Evolutionary conservation across 2,888 invertebrate genomes (phyloP).

Genomic region (Stramonita haemastoma): DNA sequence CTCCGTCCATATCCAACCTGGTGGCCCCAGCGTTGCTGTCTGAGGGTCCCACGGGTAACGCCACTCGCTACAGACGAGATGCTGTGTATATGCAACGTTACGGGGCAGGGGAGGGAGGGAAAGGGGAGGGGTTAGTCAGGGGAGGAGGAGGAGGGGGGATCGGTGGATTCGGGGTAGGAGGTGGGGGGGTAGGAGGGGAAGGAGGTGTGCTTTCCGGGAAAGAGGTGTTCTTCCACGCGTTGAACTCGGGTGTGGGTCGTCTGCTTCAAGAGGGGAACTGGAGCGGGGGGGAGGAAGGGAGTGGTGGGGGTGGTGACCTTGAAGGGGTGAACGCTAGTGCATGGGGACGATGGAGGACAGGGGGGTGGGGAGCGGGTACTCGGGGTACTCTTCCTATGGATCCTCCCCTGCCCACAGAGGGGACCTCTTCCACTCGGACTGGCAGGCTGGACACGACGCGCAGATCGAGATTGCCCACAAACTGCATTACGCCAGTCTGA

Average conservation of each 20-base stretch:
- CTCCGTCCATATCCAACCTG: constrained; percentile 40
- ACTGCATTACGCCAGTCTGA: constrained; percentile 55
- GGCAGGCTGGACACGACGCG: constrained; percentile 34
- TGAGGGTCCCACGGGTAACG: not conserved
- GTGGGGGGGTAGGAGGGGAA: not conserved
- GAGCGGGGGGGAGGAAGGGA: not conserved
- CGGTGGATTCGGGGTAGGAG: not conserved
- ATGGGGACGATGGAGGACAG: not conserved
- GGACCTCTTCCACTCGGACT: constrained; percentile 29
- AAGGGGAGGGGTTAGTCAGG: not conserved
- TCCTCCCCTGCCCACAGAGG: not conserved
- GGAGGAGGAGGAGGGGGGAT: not conserved
- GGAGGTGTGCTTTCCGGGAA: not conserved
- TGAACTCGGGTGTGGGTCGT: not conserved
- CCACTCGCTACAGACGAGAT: constrained; percentile 4
- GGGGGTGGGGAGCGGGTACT: not conserved
- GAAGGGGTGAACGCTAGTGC: not conserved
- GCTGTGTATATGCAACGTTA: not conserved
- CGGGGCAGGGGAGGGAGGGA: not conserved
- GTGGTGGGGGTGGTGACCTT: no score
- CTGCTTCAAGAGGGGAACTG: not conserved
- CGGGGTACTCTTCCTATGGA: not conserved
- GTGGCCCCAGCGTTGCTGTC: not conserved
- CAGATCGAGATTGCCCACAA: constrained; percentile 52
- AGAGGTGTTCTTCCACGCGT: not conserved